phyloP scores from a whole-genome alignment of 2,888 invertebrate species.

The Sinelater perroti region DNA sequence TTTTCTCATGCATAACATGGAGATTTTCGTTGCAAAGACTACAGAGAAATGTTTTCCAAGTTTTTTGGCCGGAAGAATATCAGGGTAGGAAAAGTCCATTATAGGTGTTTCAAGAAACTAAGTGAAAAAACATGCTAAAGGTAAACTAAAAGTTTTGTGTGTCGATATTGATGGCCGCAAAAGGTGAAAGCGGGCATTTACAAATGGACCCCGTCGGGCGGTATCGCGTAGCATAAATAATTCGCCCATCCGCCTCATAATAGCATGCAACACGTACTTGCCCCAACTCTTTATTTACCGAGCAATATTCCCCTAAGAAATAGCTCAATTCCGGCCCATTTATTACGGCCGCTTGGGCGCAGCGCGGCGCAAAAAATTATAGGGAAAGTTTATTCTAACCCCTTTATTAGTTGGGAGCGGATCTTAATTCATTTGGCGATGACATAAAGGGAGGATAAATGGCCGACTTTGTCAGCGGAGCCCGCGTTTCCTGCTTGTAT shows the following conservation, averaged over 20 bases:
- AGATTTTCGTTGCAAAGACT: too few relatives aligned
- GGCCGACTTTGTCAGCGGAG: conserved; percentile 22
- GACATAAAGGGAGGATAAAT: conserved; percentile 14
- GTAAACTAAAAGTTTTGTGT: too few relatives aligned
- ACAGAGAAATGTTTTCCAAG: too few relatives aligned
- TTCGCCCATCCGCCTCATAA: conserved; percentile 26
- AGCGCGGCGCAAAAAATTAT: too few relatives aligned
- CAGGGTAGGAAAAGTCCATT: too few relatives aligned
- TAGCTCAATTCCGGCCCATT: conserved; percentile 4
- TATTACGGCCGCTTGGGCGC: too few relatives aligned
- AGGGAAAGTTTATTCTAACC: background rate
- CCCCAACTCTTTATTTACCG: background rate
- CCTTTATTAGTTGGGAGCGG: background rate
- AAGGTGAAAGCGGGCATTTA: conserved; percentile 34
- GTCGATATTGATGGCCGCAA: conserved; percentile 33
- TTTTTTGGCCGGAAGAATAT: too few relatives aligned
- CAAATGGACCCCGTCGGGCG: conserved; percentile 38
- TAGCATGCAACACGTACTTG: conserved; percentile 38
- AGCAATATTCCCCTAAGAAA: conserved; percentile 1
- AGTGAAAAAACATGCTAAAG: too few relatives aligned
- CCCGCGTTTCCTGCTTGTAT: conserved; percentile 23
- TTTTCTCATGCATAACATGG: too few relatives aligned
- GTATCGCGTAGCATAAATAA: conserved; percentile 41
- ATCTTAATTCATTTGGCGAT: background rate
- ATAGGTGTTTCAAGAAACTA: too few relatives aligned